These are phyloP conservation scores for Avahi laniger DNA, from an alignment of 2,797 vertebrate species.

Conservation along the genomic window DNA sequence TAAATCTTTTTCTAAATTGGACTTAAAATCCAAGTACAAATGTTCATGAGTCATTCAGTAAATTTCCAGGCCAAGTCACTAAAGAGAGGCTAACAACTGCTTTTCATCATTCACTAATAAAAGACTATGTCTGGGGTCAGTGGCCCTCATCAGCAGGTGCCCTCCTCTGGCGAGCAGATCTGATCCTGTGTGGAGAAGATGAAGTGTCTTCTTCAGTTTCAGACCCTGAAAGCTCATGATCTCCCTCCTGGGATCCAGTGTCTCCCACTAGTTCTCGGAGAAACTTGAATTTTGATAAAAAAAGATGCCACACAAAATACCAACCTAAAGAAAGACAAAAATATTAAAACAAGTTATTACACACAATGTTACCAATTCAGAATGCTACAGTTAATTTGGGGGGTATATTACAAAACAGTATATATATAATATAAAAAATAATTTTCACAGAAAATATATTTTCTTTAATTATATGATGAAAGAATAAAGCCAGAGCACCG, in stretches of 20 bases:
- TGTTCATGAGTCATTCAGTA: slow-evolving; percentile 61
- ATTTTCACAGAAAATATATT: slow-evolving; percentile 20
- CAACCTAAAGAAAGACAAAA: slow-evolving; percentile 89
- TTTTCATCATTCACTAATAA: not conserved
- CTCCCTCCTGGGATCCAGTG: slow-evolving; percentile 91
- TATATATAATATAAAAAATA: not conserved
- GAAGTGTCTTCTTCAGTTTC: slow-evolving; percentile 86
- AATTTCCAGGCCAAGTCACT: slow-evolving; percentile 57
- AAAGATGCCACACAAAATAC: slow-evolving; percentile 99
- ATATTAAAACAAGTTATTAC: slow-evolving; percentile 48
- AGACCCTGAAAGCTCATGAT: slow-evolving; percentile 90
- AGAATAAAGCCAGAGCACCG: slow-evolving; percentile 8
- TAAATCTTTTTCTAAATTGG: slow-evolving; percentile 54
- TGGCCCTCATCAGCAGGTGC: slow-evolving; percentile 82
- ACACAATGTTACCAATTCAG: not conserved
- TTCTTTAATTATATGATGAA: slow-evolving; percentile 4
- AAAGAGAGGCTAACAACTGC: slow-evolving; percentile 50
- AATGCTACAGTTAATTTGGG: not conserved
- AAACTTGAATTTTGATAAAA: slow-evolving; percentile 99
- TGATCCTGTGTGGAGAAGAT: slow-evolving; percentile 82
- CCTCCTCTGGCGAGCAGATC: slow-evolving; percentile 90
- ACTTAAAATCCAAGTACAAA: slow-evolving; percentile 61
- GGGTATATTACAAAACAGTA: not conserved
- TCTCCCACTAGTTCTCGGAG: slow-evolving; percentile 96
- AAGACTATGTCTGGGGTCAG: slow-evolving; percentile 55